These are phyloP conservation scores for Physella acuta DNA, from an alignment of 1,140 invertebrate species.

Conservation along the genomic window DNA sequence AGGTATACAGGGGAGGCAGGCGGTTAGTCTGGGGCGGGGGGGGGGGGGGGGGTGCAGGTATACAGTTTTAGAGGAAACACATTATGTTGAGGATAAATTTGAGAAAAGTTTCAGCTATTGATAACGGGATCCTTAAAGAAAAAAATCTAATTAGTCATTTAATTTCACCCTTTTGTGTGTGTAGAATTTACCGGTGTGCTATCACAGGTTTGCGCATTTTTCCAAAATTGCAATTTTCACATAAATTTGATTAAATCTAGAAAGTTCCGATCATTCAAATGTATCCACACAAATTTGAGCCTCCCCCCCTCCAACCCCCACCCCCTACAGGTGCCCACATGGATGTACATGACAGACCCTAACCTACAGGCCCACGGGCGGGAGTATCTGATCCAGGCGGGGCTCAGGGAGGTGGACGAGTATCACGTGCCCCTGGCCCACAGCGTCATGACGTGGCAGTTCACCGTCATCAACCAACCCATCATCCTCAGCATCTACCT, in stretches of 20 bases:
- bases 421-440: background rate
- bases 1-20: background rate
- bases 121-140: too few species aligned
- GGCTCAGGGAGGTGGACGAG: background rate
- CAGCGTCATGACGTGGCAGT: background rate
- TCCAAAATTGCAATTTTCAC: too few species aligned
- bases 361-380: background rate
- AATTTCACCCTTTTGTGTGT: too few species aligned
- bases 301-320: background rate
- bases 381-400: background rate
- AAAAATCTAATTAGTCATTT: too few species aligned
- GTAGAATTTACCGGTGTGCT: too few species aligned
- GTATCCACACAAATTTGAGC: too few species aligned
- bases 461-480: background rate
- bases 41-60: background rate
- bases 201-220: too few species aligned
- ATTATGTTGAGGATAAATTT: too few species aligned
- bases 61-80: too few species aligned
- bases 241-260: too few species aligned
- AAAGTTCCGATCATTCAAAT: too few species aligned
- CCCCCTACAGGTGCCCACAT: background rate
- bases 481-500: background rate
- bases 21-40: background rate
- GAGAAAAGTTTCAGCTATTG: too few species aligned
- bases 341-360: background rate